A percentile compares a stretch with the other conserved stretches of the same genome.
Conservation (phyloP, 2,888 invertebrate species). For the Synanthedon tipuliformis region DNA sequence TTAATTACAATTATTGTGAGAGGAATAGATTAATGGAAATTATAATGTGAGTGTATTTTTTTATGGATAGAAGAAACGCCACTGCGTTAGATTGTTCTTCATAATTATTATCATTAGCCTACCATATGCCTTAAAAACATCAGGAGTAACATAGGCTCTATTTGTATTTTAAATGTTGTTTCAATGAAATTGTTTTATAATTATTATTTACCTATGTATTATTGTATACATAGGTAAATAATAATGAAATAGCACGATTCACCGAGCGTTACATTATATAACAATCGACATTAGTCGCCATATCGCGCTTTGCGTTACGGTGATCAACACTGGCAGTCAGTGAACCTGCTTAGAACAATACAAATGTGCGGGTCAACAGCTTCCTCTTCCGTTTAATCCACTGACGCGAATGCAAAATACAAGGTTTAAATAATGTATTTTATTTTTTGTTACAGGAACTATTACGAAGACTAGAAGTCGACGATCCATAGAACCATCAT, state of each 20-base stretch:
- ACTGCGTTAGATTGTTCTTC: too few species aligned
- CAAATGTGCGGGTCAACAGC: conserved; percentile 38
- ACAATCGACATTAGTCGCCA: conserved; percentile 34
- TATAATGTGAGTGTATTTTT: too few species aligned
- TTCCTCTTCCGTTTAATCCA: conserved; percentile 33
- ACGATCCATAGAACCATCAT: conserved; percentile 47
- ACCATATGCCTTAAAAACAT: too few species aligned
- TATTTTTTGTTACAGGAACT: conserved; percentile 51
- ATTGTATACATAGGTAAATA: neutral
- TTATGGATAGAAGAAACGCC: too few species aligned
- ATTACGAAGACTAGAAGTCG: conserved; percentile 45
- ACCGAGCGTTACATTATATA: conserved; percentile 5
- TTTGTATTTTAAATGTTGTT: neutral
- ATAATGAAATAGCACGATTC: neutral
- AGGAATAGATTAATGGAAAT: too few species aligned
- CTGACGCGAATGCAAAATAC: neutral
- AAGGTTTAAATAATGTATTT: conserved; percentile 3
- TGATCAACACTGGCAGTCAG: conserved; percentile 37
- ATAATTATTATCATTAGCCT: too few species aligned
- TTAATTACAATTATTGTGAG: too few species aligned
- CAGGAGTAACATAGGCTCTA: too few species aligned
- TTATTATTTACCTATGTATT: neutral
- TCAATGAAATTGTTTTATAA: neutral
- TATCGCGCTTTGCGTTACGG: conserved; percentile 41
- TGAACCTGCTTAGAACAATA: conserved; percentile 54